Evolutionary conservation across 2,888 invertebrate species (phyloP), one percentile per base, ranked within the genome.

Genomic region (Hirtodrosophila alboralis): DNA sequence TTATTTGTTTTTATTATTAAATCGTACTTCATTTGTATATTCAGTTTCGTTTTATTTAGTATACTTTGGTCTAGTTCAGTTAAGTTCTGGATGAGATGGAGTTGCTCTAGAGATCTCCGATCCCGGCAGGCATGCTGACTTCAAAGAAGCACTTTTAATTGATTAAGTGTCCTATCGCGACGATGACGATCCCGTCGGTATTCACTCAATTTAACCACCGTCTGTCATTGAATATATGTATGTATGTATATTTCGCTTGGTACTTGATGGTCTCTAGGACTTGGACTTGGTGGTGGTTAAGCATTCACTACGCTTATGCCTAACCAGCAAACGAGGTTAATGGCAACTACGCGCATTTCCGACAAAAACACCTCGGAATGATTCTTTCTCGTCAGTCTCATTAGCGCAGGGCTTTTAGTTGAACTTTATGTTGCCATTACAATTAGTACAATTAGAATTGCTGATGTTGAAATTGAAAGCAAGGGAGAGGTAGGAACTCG

Each of bases 1-100:
- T 65, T 84, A 52, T 73, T 69, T 84, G 56, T 68, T 64, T 74
- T 74, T 60, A 75, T 84, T 85, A 74, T 67, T 71, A 68, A 75
- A 66, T 65, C 57, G 49, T 64, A 57, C 66, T 63, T 75, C 47
- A 77, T 75, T 75, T 81, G 63, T 67, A 40, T 70, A 70, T 59
- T 45, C 30, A 37, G 28, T 48, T 64, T 53, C 48, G 53, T 53
- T 76, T 78, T 30, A 58, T 51, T 53, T 43, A n/a, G 23, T 23
- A 2, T 1, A 23, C 7, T 23, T 23, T 8, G 8, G 23, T 23
- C 8, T 23, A 13, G 26, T 41, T 45, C n/a, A 12, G 33, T 31
- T 31, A 40, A 21, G 23, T 16, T 23, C 9, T 10, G 9, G 14
- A 34, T 26, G 10, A 18, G n/a, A 18, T 36, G n/a, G 3, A 28